phyloP scores from a whole-genome alignment of 2,797 vertebrate genomes.

The Danio kyathit region DNA sequence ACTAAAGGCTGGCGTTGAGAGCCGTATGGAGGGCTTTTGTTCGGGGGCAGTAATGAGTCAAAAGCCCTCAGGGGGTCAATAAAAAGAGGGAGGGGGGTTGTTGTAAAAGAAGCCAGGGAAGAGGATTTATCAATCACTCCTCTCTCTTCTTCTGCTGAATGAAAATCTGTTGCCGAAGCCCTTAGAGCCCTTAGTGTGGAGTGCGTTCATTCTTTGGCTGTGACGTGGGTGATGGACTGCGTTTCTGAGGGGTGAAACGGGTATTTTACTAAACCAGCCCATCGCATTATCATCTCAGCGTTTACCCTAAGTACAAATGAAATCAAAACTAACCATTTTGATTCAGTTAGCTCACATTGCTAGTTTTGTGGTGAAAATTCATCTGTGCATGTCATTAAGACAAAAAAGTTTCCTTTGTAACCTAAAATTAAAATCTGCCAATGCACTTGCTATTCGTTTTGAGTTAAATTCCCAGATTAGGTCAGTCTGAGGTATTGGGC shows the following conservation, averaged over 20 bases:
- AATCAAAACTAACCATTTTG: too few species aligned
- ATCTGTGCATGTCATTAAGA: too few species aligned
- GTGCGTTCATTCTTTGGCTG: slow-evolving; percentile 58
- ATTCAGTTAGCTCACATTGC: too few species aligned
- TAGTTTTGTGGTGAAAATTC: too few species aligned
- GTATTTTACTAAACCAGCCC: slow-evolving; percentile 20
- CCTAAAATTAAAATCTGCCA: too few species aligned
- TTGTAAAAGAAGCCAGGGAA: slow-evolving; percentile 50
- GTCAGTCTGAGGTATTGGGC: too few species aligned
- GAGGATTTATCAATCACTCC: slow-evolving; percentile 66
- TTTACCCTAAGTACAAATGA: too few species aligned
- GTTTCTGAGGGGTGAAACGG: slow-evolving; percentile 46
- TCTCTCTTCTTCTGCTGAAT: slow-evolving; percentile 58
- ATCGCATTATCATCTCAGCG: slow-evolving; percentile 44
- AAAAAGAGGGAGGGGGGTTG: slow-evolving; percentile 54
- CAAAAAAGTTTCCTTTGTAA: too few species aligned
- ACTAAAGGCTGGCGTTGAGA: slow-evolving; percentile 58
- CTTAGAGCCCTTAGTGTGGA: slow-evolving; percentile 53
- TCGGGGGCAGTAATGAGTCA: slow-evolving; percentile 60
- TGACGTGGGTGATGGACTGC: slow-evolving; percentile 31
- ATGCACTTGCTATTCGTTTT: too few species aligned
- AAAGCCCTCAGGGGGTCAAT: slow-evolving; percentile 61
- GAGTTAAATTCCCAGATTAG: too few species aligned
- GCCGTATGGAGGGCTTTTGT: slow-evolving; percentile 55
- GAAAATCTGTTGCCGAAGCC: slow-evolving; percentile 59